Base-by-base conservation (phyloP, 2,113 vertebrate genomes). In the Protomyctophum bolini region DNA sequence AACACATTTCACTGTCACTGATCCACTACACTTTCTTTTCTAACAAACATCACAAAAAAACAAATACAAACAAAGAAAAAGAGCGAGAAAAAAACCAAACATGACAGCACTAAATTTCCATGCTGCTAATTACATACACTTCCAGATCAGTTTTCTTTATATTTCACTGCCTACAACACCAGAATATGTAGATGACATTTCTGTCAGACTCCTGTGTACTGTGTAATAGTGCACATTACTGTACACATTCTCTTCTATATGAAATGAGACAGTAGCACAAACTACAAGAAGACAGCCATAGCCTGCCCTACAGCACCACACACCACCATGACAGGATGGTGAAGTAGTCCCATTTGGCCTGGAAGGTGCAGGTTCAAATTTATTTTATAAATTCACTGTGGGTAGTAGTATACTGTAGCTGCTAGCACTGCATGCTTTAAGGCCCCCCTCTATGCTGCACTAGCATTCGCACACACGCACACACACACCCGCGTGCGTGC, bases 371-470 rank as follows among this genome's bases (percentile, higher is more conserved):
- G 51, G 51, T 10, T 54, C 58, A 10, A 41, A 41, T 41, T 41
- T 33, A 33, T 11, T 41, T 28, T 70, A 4, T 29, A 54, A 58
- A 33, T 51, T 29, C 54, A 41, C 58, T 10, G 8, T 29, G 41
- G 58, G 58, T 10, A 59, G 29, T 41, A 60, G 64, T 70, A 56
- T 57, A 56, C 10, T 56, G 15, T 21, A 15, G 7, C 28, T 29
- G 28, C 6, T 15, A 7, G 9, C 58, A 59, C 4, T 29, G 11
- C 29, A 58, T 7, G n/a, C 10, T 4, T 50, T 8, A 50, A 8
- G 8, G 15, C 21, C 10, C 10, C 33, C 3, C 28, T 59, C 29
- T 8, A 41, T 21, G 21, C 29, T 41, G 28, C 28, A 6, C 6
- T 59, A 41, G 5, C 50, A 51, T 12, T 51, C 50, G 2, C 50